These are phyloP conservation scores for Schizopygopsis pylzovi DNA, from an alignment of 2,797 vertebrate genomes.

Conservation along the genomic window DNA sequence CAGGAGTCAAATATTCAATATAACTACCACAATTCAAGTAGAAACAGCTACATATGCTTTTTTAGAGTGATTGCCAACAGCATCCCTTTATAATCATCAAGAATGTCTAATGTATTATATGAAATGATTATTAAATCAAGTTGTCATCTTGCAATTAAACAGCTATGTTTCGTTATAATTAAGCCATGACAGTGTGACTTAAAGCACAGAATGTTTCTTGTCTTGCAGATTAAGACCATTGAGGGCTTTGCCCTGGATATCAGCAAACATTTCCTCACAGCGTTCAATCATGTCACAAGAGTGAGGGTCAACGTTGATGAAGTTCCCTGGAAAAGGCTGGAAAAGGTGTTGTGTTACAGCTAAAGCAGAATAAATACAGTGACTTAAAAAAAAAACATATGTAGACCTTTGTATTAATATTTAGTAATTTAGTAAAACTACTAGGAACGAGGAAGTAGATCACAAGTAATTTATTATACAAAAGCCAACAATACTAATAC, in stretches of 20 bases:
- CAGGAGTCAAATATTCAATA: background rate
- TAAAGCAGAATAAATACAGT: background rate
- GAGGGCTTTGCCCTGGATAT: constrained; percentile 91
- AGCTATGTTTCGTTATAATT: background rate
- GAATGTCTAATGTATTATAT: background rate
- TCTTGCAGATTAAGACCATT: constrained; percentile 85
- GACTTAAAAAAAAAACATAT: background rate
- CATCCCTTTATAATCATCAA: background rate
- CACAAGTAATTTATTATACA: background rate
- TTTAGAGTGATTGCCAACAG: background rate
- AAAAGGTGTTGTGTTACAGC: constrained; percentile 81
- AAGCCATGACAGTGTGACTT: background rate
- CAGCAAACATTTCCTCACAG: constrained; percentile 90
- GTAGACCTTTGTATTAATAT: background rate
- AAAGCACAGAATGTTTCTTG: constrained; percentile 1
- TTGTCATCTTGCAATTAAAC: background rate
- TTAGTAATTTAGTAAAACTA: background rate
- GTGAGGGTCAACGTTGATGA: constrained; percentile 86
- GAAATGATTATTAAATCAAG: background rate
- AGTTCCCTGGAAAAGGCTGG: constrained; percentile 88
- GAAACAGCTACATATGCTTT: background rate
- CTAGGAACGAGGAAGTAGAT: background rate
- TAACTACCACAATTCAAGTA: background rate
- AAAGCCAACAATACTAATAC: background rate
- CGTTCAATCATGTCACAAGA: constrained; percentile 86